These are phyloP conservation scores for Phalacrocorax carbo DNA, from an alignment of 2,113 vertebrate genomes.

Conservation along the genomic window DNA sequence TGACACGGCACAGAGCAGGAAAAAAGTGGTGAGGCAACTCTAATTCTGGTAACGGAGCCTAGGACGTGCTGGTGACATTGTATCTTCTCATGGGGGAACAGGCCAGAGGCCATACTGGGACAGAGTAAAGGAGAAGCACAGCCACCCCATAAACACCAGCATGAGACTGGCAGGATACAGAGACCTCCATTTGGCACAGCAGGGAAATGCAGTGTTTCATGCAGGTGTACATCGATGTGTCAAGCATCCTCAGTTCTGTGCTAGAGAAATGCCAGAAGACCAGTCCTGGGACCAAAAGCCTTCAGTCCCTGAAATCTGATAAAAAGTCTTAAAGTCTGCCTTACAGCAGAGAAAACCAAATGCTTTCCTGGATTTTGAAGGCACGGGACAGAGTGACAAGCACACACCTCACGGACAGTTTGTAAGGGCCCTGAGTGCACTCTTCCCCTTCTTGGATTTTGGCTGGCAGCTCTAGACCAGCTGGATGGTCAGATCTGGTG, in stretches of 20 bases:
- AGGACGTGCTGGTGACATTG: neutral
- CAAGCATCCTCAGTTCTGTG: neutral
- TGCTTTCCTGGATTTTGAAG: neutral
- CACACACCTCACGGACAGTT: neutral
- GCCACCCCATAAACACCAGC: fast-evolving
- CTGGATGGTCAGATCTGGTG: neutral
- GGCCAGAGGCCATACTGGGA: neutral
- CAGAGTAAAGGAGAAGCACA: neutral
- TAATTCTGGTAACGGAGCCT: neutral
- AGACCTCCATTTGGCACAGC: neutral
- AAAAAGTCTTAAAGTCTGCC: neutral
- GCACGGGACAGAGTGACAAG: neutral
- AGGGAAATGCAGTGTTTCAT: neutral
- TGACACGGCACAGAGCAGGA: neutral
- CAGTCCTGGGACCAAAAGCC: neutral
- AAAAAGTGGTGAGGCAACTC: neutral
- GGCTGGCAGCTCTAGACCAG: neutral
- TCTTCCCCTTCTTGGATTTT: neutral
- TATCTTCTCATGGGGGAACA: neutral
- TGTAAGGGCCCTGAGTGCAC: neutral
- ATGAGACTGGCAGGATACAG: neutral
- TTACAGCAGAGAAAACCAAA: neutral
- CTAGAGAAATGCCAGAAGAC: neutral
- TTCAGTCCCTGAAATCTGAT: neutral
- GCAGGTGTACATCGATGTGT: neutral